phyloP scores from a whole-genome alignment of 2,888 invertebrate genomes.

The Hetaerina titia region DNA sequence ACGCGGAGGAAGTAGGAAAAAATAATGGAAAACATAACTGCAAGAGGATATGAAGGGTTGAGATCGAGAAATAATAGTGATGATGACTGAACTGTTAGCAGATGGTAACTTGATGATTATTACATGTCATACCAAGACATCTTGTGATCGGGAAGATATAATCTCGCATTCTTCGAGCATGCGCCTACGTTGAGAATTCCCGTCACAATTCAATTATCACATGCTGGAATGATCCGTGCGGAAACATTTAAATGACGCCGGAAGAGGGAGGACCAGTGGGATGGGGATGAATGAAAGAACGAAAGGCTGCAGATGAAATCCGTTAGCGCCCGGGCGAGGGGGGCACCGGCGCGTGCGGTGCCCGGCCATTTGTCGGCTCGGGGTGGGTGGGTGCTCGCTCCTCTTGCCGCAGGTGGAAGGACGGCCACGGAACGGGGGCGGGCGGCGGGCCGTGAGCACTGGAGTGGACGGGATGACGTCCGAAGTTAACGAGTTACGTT shows the following conservation, averaged over 20 bases:
- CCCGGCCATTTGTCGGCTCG: background rate
- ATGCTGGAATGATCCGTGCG: background rate
- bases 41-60: too few species aligned
- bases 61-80: too few species aligned
- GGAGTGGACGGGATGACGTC: background rate
- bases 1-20: too few species aligned
- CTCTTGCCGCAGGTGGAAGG: background rate
- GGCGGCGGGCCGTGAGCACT: background rate
- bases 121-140: too few species aligned
- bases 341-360: conserved; percentile 38
- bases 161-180: too few species aligned
- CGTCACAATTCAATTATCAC: too few species aligned
- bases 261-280: background rate
- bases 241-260: background rate
- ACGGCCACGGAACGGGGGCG: background rate
- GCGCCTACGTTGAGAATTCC: too few species aligned
- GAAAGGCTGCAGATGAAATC: background rate
- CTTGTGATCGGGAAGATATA: too few species aligned
- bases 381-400: conserved; percentile 31
- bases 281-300: background rate
- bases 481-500: background rate
- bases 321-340: conserved; percentile 3
- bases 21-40: too few species aligned
- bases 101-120: too few species aligned
- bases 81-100: too few species aligned